Percentiles rank a stretch among this genome's conserved stretches.
phyloP scores from a whole-genome alignment of 2,888 invertebrate genomes.

The Microchrysa polita region DNA sequence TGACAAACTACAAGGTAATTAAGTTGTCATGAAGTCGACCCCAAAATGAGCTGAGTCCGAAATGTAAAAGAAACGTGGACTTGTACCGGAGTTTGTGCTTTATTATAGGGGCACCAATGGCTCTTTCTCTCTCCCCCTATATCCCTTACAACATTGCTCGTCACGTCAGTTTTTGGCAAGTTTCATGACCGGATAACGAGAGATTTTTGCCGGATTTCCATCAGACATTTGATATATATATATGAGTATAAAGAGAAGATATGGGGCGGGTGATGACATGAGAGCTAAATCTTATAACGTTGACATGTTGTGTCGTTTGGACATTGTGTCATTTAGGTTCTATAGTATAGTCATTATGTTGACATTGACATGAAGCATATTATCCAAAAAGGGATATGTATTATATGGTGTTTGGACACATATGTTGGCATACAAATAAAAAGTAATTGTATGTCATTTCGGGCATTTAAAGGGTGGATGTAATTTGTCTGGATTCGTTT shows the following conservation, averaged over 20 bases:
- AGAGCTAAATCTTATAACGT: neutral
- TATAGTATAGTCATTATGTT: neutral
- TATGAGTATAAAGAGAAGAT: neutral
- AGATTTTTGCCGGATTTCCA: slow-evolving; percentile 30
- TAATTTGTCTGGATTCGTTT: neutral
- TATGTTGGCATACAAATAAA: neutral
- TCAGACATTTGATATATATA: slow-evolving; percentile 10
- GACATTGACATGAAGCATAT: slow-evolving; percentile 17
- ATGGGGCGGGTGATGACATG: neutral
- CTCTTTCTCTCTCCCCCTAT: too few species aligned
- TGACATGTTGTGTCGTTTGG: neutral
- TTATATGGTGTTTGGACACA: neutral
- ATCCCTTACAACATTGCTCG: neutral
- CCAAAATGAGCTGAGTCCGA: slow-evolving; percentile 24
- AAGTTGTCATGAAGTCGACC: slow-evolving; percentile 38
- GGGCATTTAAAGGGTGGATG: neutral
- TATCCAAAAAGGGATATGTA: neutral
- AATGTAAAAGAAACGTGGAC: slow-evolving; percentile 4
- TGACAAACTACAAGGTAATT: slow-evolving; percentile 42
- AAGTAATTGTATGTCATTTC: too few species aligned
- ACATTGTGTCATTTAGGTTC: neutral
- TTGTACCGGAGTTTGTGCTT: too few species aligned
- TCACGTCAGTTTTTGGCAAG: slow-evolving; percentile 22
- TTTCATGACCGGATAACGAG: slow-evolving; percentile 24
- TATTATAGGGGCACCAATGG: too few species aligned